Percentiles rank a stretch among this genome's conserved stretches.
phyloP scores from a whole-genome alignment of 1,140 invertebrate genomes.

The Lordiphosa mommai region DNA sequence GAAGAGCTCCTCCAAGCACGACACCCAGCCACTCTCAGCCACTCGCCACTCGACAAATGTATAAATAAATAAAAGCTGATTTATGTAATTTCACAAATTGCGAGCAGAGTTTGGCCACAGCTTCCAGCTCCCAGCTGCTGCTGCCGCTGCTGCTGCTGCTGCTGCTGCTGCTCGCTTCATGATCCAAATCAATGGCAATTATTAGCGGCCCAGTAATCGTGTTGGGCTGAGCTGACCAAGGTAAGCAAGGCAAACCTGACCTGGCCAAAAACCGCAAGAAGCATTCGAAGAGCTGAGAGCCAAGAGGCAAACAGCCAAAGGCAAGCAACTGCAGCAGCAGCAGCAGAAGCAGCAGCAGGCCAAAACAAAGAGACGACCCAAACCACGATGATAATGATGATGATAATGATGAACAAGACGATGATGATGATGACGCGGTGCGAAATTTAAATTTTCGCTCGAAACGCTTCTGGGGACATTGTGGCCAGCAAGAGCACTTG shows the following conservation, averaged over 20 bases:
- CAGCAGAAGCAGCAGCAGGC: constrained; percentile 19
- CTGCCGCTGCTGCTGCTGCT: constrained; percentile 10
- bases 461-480: constrained; percentile 76
- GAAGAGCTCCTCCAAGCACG: constrained; percentile 37
- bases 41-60: constrained; percentile 49
- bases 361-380: constrained; percentile 53
- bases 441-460: constrained; percentile 77
- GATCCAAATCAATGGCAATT: constrained; percentile 71
- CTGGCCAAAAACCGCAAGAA: constrained; percentile 35
- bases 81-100: constrained; percentile 75
- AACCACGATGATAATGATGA: constrained; percentile 13
- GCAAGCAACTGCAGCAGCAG: not conserved
- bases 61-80: constrained; percentile 77
- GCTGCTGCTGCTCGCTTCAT: constrained; percentile 20
- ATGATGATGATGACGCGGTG: constrained; percentile 48
- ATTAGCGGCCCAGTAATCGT: constrained; percentile 61
- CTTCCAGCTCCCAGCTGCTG: not conserved
- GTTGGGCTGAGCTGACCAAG: constrained; percentile 52
- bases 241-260: constrained; percentile 45
- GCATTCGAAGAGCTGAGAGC: constrained; percentile 16
- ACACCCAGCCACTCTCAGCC: constrained; percentile 27
- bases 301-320: constrained; percentile 14
- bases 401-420: constrained; percentile 3
- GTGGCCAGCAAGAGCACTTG: constrained; percentile 17
- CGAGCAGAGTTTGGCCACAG: constrained; percentile 27